phyloP scores from a whole-genome alignment of 2,888 invertebrate genomes.

The Drosophila austrosaltans region DNA sequence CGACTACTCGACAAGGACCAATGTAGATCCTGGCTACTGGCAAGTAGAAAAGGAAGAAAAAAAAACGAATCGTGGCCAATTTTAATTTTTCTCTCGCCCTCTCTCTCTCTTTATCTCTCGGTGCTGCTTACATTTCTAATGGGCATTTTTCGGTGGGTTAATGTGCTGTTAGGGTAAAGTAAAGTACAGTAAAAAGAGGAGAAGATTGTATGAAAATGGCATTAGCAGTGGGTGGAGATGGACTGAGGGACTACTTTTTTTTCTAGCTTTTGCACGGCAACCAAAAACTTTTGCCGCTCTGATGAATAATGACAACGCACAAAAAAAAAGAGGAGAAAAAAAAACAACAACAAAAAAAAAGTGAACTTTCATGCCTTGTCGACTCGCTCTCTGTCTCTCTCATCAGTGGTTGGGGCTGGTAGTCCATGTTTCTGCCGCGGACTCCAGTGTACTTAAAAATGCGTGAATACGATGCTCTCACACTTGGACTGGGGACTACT shows the following conservation, averaged over 20 bases:
- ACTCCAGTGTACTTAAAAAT: slow-evolving; percentile 59
- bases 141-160: slow-evolving; percentile 76
- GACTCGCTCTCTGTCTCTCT: neutral
- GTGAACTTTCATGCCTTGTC: slow-evolving; percentile 59
- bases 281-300: slow-evolving; percentile 45
- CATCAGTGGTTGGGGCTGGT: slow-evolving; percentile 4
- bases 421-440: neutral
- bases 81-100: slow-evolving; percentile 79
- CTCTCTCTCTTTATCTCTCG: neutral
- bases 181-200: slow-evolving; percentile 37
- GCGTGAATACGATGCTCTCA: slow-evolving; percentile 59
- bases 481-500: slow-evolving; percentile 39
- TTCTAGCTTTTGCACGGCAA: slow-evolving; percentile 55
- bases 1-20: slow-evolving; percentile 2
- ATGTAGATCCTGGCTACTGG: slow-evolving; percentile 25
- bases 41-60: slow-evolving; percentile 35
- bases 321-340: slow-evolving; percentile 15
- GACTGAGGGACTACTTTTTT: slow-evolving; percentile 17
- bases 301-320: slow-evolving; percentile 80
- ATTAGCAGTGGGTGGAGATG: slow-evolving; percentile 29
- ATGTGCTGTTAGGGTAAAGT: slow-evolving; percentile 77
- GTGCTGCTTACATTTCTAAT: slow-evolving; percentile 70
- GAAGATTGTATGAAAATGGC: slow-evolving; percentile 52
- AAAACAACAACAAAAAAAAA: slow-evolving; percentile 49
- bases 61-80: slow-evolving; percentile 81